phyloP scores from a whole-genome alignment of 2,797 vertebrate genomes.

The Hoplostethus mediterraneus region DNA sequence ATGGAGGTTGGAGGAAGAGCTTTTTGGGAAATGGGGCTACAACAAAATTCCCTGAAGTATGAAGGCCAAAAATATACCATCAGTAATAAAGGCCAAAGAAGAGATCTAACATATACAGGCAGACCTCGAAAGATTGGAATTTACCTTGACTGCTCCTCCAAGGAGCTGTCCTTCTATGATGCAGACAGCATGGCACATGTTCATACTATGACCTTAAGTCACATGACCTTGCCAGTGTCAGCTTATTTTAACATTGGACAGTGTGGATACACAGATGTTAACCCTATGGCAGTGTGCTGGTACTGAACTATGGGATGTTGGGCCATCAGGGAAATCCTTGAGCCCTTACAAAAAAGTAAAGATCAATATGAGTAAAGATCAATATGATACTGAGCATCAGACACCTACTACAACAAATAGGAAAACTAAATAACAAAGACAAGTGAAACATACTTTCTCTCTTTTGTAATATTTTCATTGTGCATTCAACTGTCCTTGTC shows the following conservation, averaged over 20 bases:
- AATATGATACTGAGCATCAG: too few relatives aligned
- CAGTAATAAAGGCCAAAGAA: neutral
- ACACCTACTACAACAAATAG: too few relatives aligned
- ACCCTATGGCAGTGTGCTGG: constrained; percentile 46
- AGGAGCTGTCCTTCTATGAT: constrained; percentile 61
- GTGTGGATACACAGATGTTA: neutral
- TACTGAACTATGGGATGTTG: constrained; percentile 35
- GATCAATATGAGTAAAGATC: too few relatives aligned
- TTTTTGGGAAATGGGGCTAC: constrained; percentile 56
- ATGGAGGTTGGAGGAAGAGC: constrained; percentile 53
- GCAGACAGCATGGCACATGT: constrained; percentile 57
- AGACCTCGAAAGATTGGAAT: constrained; percentile 56
- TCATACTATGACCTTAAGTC: neutral
- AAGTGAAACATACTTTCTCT: too few relatives aligned
- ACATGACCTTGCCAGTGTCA: neutral
- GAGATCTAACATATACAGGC: neutral
- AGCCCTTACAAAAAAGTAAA: neutral
- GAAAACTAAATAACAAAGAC: too few relatives aligned
- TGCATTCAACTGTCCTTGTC: too few relatives aligned
- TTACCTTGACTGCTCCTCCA: constrained; percentile 60
- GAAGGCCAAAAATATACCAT: constrained; percentile 3
- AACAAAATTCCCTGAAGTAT: neutral
- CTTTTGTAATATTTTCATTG: too few relatives aligned
- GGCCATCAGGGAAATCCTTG: neutral
- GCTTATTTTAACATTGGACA: constrained; percentile 28